These are phyloP conservation scores for Acleris sparsana DNA, from an alignment of 2,888 invertebrate genomes.

Conservation along the genomic window DNA sequence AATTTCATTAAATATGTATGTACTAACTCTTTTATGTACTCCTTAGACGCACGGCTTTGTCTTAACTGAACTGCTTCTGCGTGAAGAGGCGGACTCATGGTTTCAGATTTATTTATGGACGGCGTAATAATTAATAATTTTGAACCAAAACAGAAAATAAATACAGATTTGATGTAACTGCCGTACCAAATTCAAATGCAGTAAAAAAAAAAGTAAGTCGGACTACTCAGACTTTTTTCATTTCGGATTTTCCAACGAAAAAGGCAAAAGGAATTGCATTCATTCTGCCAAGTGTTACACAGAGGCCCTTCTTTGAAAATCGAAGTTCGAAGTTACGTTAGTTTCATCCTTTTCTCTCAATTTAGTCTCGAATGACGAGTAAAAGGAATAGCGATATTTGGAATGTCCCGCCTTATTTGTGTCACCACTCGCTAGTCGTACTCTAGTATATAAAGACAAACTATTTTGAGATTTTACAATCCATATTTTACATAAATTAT, in stretches of 20 bases:
- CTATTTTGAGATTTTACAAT: too few relatives aligned
- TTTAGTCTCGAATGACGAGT: too few relatives aligned
- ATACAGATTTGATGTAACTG: constrained; percentile 10
- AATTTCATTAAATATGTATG: constrained; percentile 60
- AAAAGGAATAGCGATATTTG: too few relatives aligned
- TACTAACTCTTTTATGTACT: constrained; percentile 58
- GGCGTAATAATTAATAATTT: background rate
- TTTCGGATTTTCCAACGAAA: background rate
- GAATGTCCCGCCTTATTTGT: too few relatives aligned
- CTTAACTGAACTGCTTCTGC: constrained; percentile 70
- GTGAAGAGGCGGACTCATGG: constrained; percentile 61
- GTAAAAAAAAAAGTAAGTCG: background rate
- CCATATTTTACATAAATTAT: too few relatives aligned
- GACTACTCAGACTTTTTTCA: background rate
- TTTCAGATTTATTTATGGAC: constrained; percentile 9
- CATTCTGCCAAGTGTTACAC: background rate
- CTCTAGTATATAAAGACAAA: too few relatives aligned
- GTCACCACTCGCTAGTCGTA: too few relatives aligned
- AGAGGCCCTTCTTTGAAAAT: too few relatives aligned
- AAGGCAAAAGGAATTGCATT: background rate
- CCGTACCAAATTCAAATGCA: constrained; percentile 22
- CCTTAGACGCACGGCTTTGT: constrained; percentile 59
- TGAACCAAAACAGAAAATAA: background rate
- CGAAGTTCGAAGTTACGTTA: too few relatives aligned
- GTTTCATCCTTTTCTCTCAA: too few relatives aligned